phyloP scores from a whole-genome alignment of 2,797 vertebrate species.

The Phaenicophaeus curvirostris region DNA sequence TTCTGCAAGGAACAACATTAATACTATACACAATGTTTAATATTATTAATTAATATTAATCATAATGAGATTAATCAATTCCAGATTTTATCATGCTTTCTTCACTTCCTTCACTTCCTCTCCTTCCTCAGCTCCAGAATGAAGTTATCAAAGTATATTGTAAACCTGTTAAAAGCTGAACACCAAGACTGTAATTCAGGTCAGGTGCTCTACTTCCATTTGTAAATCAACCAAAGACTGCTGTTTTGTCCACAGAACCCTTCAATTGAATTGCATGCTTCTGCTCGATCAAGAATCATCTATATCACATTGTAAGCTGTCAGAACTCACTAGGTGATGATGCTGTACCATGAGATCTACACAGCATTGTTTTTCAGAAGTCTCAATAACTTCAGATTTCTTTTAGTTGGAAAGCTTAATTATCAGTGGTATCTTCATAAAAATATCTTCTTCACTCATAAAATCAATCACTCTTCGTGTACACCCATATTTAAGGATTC shows the following conservation, averaged over 20 bases:
- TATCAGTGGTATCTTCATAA: neutral
- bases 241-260: constrained; percentile 52
- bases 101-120: neutral
- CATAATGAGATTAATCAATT: neutral
- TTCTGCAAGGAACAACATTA: neutral
- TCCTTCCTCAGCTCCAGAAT: neutral
- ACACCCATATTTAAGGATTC: neutral
- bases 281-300: constrained; percentile 47
- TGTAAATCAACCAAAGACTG: constrained; percentile 55
- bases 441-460: neutral
- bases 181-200: constrained; percentile 34
- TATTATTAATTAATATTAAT: too few relatives aligned
- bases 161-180: constrained; percentile 9
- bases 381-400: neutral
- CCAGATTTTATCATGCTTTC: neutral
- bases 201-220: constrained; percentile 21
- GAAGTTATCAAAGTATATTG: neutral
- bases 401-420: neutral
- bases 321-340: neutral
- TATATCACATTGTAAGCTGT: constrained; percentile 40
- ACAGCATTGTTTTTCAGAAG: neutral
- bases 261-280: constrained; percentile 41
- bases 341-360: neutral
- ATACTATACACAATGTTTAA: neutral
- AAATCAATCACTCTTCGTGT: neutral